Evolutionary conservation across 1,140 invertebrate genomes (phyloP), one percentile per base, ranked within the genome.

Genomic region (Drosophila jambulina): DNA sequence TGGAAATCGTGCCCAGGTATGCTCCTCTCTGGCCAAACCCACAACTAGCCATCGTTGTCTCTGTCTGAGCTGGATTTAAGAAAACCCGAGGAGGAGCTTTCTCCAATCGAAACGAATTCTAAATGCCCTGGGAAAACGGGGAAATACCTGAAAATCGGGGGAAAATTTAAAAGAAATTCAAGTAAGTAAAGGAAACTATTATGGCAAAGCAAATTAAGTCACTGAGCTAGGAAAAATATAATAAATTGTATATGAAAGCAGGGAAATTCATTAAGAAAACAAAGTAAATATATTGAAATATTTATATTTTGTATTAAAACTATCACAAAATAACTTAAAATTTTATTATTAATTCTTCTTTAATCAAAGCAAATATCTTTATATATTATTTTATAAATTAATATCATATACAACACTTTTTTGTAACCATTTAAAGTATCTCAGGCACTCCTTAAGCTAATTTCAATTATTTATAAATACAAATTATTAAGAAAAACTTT

Each of bases 1-100:
- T 91, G 88, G 78, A 91, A 91, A 91, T 91, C 88, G 88, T 91
- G 87, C 75, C 58, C 83, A 40, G 40, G 48, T 56, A 65, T 74
- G 79, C 67, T 57, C 23, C 67, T 38, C 68, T 7, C 34, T 40
- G 3, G 10, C 38, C 27, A 21, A 29, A 25, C 27, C 36, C 27
- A 21, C 49, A 12, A 21, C 32, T 36, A 6, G 51, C 19, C 13
- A 10, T 23, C 29, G 19, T 7, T 23, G 19, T 17, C 40, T 53
- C 19, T 60, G 43, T 65, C 53, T 57, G 59, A 36, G 62, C 21
- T 72, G 80, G 68, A 58, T 21, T 70, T 75, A 49, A 90, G 75
- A 90, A 79, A 82, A 79, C 36, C 79, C 77, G 53, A 88, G 71
- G 57, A 87, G 82, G 79, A 87, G 67, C 83, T 56, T 49, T 36